phyloP scores from a whole-genome alignment of 2,797 vertebrate genomes.

The Limnodromus scolopaceus region DNA sequence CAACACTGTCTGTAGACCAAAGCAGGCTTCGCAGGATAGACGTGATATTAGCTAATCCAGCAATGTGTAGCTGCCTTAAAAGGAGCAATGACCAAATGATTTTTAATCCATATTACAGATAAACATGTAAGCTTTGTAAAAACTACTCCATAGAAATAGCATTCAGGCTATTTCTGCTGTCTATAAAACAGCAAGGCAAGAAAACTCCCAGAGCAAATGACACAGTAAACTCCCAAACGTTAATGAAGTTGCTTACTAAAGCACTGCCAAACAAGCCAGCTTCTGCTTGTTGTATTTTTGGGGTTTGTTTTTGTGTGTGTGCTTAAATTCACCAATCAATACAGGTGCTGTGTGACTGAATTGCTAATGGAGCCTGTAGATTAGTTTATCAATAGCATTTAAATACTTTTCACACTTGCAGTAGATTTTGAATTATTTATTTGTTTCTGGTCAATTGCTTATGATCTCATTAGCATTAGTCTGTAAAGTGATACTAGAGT shows the following conservation, averaged over 20 bases:
- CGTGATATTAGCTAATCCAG: not conserved
- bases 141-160: accelerated
- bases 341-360: conserved; percentile 84
- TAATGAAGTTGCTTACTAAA: conserved; percentile 38
- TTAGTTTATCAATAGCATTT: conserved; percentile 94
- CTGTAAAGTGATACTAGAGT: conserved; percentile 74
- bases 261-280: conserved; percentile 1
- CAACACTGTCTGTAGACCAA: not conserved
- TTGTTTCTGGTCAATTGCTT: conserved; percentile 87
- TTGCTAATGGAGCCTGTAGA: conserved; percentile 86
- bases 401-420: conserved; percentile 92
- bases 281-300: conserved; percentile 23
- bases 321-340: conserved; percentile 78
- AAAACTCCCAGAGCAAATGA: conserved; percentile 14
- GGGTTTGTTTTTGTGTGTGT: not conserved
- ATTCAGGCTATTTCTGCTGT: not conserved
- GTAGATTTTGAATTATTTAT: conserved; percentile 94
- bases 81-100: not conserved
- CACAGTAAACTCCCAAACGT: conserved; percentile 1
- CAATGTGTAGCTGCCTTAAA: not conserved
- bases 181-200: not conserved
- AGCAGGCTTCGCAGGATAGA: not conserved
- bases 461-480: conserved; percentile 90
- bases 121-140: not conserved
- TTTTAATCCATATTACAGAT: not conserved